These are phyloP conservation scores for Grallaria varia DNA, from an alignment of 2,113 vertebrate species.

Conservation along the genomic window DNA sequence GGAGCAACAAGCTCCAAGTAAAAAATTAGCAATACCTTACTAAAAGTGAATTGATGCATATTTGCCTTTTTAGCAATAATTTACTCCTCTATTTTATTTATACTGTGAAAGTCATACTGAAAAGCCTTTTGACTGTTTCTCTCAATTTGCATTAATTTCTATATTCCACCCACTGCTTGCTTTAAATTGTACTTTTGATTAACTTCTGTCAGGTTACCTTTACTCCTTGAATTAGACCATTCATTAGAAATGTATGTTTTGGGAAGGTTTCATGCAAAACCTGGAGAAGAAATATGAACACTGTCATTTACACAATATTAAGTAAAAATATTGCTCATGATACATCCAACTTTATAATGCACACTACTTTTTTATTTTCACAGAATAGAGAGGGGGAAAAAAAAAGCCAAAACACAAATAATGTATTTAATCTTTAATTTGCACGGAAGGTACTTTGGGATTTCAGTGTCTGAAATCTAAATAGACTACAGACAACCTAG, in stretches of 20 bases:
- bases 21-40: not conserved
- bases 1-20: not conserved
- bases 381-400: fast-evolving
- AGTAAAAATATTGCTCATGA: not conserved
- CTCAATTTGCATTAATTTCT: not conserved
- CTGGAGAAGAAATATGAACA: conserved; percentile 52
- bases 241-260: conserved; percentile 90
- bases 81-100: not conserved
- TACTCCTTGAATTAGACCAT: conserved; percentile 87
- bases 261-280: conserved; percentile 88
- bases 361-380: not conserved
- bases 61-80: not conserved
- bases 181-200: not conserved
- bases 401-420: not conserved
- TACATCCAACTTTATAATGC: not conserved
- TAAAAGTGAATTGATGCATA: not conserved
- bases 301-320: not conserved
- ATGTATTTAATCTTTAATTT: not conserved
- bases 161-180: not conserved
- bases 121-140: not conserved
- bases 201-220: conserved; percentile 72
- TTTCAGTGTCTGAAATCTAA: not conserved
- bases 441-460: not conserved
- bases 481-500: not conserved
- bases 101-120: not conserved